Evolutionary conservation across 1,140 invertebrate genomes (phyloP).

Genomic region (Bactericera cockerelli): DNA sequence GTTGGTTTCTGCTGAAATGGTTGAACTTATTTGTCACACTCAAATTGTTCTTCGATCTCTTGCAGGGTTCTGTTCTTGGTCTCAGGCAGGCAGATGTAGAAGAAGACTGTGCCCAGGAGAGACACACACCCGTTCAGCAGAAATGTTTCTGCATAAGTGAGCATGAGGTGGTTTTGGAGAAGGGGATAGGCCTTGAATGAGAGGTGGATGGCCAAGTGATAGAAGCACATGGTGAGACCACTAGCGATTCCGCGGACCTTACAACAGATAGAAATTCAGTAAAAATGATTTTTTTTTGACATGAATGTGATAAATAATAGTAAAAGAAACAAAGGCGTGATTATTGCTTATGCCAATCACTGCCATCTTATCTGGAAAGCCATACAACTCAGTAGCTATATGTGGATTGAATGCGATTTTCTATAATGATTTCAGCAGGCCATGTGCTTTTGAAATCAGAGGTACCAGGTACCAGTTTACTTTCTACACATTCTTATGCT

Average conservation of each 20-base stretch:
- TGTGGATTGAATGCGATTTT: no score
- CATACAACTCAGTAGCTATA: no score
- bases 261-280: conserved; percentile 19
- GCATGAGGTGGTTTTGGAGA: conserved; percentile 32
- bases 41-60: conserved; percentile 58
- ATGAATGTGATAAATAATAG: no score
- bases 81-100: conserved; percentile 54
- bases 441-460: no score
- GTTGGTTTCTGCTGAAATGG: neutral
- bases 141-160: conserved; percentile 42
- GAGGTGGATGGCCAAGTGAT: conserved; percentile 44
- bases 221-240: conserved; percentile 45
- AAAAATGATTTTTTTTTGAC: no score
- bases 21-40: conserved; percentile 25
- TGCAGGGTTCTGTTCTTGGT: conserved; percentile 60
- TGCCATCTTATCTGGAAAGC: no score
- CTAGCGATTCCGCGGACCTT: conserved; percentile 47
- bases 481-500: no score
- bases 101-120: conserved; percentile 34
- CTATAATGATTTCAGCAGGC: no score
- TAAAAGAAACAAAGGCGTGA: no score
- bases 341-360: no score
- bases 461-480: no score
- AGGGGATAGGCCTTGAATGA: conserved; percentile 50
- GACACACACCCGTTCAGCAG: conserved; percentile 45